Percentiles rank a stretch among this genome's conserved stretches.
Evolutionary conservation across 2,113 vertebrate species (phyloP).

Genomic region (Cyanoramphus novaezelandiae): DNA sequence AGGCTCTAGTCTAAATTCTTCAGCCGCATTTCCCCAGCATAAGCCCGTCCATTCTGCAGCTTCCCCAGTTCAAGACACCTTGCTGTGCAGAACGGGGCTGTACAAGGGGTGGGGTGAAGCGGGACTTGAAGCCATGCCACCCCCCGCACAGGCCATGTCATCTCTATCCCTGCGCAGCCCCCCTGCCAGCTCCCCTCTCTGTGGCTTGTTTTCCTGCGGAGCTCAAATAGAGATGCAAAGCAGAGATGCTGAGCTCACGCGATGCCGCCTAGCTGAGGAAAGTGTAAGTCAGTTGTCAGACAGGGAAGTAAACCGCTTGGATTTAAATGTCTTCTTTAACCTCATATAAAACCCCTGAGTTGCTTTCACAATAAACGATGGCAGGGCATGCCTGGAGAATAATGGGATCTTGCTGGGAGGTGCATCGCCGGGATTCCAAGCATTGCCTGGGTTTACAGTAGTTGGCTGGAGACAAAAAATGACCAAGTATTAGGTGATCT

Average conservation of each 20-base stretch:
- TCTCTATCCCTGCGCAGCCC: not conserved
- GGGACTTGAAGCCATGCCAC: not conserved
- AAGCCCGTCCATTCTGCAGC: not conserved
- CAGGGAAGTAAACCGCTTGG: slow-evolving; percentile 37
- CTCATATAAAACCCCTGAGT: slow-evolving; percentile 35
- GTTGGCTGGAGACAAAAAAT: not conserved
- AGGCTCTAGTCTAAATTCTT: not conserved
- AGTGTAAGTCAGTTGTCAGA: slow-evolving; percentile 43
- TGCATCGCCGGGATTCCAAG: not conserved
- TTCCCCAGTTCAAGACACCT: not conserved
- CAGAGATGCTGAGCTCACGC: slow-evolving; percentile 29
- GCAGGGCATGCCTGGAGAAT: slow-evolving; percentile 21
- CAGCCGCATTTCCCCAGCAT: not conserved
- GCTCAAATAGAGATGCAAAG: slow-evolving; percentile 56
- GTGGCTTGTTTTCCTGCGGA: slow-evolving; percentile 57
- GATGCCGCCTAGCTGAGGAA: slow-evolving; percentile 47
- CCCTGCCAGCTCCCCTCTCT: slow-evolving; percentile 21
- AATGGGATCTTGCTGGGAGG: slow-evolving; percentile 24
- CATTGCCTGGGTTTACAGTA: not conserved
- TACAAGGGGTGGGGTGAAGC: not conserved
- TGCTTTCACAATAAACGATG: slow-evolving; percentile 46
- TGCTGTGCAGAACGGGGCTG: not conserved
- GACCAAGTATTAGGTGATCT: not conserved
- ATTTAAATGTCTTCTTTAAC: slow-evolving; percentile 62
- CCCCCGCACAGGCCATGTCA: not conserved